A percentile compares a stretch with the other conserved stretches of the same genome.
Conservation (phyloP, 2,888 invertebrate genomes). For the Acrobasis repandana region DNA sequence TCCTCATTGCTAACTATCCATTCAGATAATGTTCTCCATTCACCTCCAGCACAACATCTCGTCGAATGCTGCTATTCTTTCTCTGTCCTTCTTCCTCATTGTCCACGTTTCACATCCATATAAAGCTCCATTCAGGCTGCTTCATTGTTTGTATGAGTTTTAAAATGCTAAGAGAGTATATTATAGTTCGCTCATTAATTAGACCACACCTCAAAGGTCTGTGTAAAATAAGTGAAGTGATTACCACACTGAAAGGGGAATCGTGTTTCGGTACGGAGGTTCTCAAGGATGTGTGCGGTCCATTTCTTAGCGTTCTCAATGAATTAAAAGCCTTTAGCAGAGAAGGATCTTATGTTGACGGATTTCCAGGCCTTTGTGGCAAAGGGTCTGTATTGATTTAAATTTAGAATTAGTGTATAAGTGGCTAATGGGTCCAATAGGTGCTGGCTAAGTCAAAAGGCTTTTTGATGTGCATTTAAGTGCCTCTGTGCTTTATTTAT, state of each 20-base stretch:
- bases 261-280: constrained; percentile 20
- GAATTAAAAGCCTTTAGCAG: constrained; percentile 21
- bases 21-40: no score
- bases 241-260: constrained; percentile 25
- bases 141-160: no score
- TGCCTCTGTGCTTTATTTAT: background rate
- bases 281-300: constrained; percentile 20
- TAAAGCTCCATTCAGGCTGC: no score
- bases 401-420: constrained; percentile 15
- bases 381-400: constrained; percentile 16
- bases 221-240: constrained; percentile 30
- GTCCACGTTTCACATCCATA: no score
- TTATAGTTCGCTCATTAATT: background rate
- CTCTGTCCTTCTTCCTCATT: no score
- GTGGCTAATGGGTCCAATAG: constrained; percentile 5
- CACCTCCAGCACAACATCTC: no score
- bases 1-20: no score
- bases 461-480: background rate
- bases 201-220: constrained; percentile 22
- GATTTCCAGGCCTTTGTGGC: constrained; percentile 12
- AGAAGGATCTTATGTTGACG: constrained; percentile 21
- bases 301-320: constrained; percentile 17
- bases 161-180: no score
- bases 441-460: background rate
- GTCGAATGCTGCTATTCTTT: no score